Percentiles rank a stretch among this genome's conserved stretches.
Evolutionary conservation across 2,113 vertebrate species (phyloP).

Genomic region (Illadopsis cleaveri): DNA sequence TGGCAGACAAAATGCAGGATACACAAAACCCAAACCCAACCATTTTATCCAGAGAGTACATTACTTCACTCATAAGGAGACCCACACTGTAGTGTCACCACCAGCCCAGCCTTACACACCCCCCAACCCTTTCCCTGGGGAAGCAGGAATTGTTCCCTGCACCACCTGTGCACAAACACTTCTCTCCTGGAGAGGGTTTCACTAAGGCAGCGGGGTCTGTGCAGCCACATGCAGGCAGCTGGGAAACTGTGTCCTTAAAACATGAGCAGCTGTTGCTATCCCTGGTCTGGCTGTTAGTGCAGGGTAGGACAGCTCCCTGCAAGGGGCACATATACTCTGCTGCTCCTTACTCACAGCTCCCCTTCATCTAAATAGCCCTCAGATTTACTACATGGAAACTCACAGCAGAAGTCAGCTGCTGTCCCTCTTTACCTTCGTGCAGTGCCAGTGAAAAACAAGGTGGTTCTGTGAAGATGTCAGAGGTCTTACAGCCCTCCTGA

Average conservation of each 20-base stretch:
- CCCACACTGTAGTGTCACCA: rapidly evolving
- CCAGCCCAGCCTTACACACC: rapidly evolving
- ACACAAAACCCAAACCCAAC: neutral
- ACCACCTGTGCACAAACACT: neutral
- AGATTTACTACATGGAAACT: neutral
- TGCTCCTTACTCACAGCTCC: neutral
- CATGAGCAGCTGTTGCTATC: neutral
- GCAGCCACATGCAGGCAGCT: neutral
- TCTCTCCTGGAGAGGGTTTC: neutral
- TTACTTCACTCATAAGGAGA: neutral
- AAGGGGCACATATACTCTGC: neutral
- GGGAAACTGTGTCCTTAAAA: neutral
- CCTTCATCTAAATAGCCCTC: neutral
- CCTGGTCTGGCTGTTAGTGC: neutral
- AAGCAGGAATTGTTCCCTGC: neutral
- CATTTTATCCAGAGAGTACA: neutral
- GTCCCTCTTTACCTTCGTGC: neutral
- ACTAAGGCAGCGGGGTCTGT: neutral
- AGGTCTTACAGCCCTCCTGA: neutral
- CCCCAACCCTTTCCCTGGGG: neutral
- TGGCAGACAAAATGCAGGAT: neutral
- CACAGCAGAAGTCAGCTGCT: neutral
- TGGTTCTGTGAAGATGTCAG: neutral
- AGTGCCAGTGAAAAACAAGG: neutral
- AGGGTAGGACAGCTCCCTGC: neutral